These are phyloP conservation scores for Enteromius argenteus DNA, from an alignment of 2,797 vertebrate genomes.

Conservation along the genomic window DNA sequence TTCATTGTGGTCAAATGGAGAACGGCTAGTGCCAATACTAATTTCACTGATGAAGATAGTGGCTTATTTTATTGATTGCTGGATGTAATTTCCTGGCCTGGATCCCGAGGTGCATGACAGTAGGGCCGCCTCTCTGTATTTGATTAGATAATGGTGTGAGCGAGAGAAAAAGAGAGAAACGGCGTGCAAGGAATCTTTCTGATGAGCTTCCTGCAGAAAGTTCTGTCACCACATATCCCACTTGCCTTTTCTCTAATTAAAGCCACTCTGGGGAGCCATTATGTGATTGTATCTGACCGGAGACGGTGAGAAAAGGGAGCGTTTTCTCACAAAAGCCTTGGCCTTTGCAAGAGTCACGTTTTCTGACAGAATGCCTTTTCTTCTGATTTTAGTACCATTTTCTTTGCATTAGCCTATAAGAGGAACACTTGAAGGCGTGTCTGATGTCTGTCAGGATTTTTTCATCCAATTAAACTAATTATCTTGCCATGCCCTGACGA, in stretches of 20 bases:
- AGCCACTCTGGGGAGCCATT: slow-evolving; percentile 52
- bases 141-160: slow-evolving; percentile 59
- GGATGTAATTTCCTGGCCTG: slow-evolving; percentile 64
- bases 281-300: slow-evolving; percentile 52
- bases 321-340: slow-evolving; percentile 35
- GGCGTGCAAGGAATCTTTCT: slow-evolving; percentile 14
- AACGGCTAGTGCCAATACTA: slow-evolving; percentile 78
- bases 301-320: slow-evolving; percentile 38
- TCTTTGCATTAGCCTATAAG: background rate
- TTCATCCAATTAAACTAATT: background rate
- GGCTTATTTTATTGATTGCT: slow-evolving; percentile 76
- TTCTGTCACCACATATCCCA: slow-evolving; percentile 47
- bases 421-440: slow-evolving; percentile 1
- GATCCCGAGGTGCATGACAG: slow-evolving; percentile 46
- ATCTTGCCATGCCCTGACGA: slow-evolving; percentile 8
- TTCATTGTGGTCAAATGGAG: slow-evolving; percentile 75
- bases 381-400: background rate
- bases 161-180: background rate
- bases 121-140: slow-evolving; percentile 55
- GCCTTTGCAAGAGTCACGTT: slow-evolving; percentile 15
- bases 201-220: slow-evolving; percentile 49
- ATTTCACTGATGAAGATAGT: slow-evolving; percentile 77
- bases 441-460: background rate
- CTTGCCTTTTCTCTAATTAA: slow-evolving; percentile 63
- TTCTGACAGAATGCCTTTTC: slow-evolving; percentile 31